These are phyloP conservation scores for Antheraea assamensis DNA, from an alignment of 2,888 invertebrate species.

Conservation along the genomic window DNA sequence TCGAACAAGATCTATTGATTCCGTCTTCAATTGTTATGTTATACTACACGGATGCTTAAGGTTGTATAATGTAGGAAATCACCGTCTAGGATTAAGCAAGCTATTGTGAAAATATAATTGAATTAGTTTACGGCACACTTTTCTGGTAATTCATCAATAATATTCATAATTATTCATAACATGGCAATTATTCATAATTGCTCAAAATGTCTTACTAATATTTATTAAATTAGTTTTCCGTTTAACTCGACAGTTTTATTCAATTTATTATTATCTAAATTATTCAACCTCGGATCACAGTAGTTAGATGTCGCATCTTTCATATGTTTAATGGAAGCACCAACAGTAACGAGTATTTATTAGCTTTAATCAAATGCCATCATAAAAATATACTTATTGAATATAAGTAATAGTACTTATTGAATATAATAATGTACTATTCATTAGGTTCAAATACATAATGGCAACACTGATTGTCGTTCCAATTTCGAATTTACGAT, in stretches of 20 bases:
- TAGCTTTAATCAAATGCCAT: not conserved
- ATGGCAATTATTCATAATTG: not conserved
- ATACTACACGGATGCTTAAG: not conserved
- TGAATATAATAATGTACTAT: not conserved
- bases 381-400: not conserved
- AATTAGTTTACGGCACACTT: not conserved
- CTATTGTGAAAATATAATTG: no score
- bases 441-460: slow-evolving; percentile 14
- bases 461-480: slow-evolving; percentile 31
- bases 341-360: not conserved
- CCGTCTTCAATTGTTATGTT: slow-evolving; percentile 14
- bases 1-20: slow-evolving; percentile 33
- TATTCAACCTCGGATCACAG: not conserved
- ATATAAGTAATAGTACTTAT: not conserved
- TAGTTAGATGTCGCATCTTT: not conserved
- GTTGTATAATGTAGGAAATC: not conserved
- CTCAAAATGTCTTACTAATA: not conserved
- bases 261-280: no score
- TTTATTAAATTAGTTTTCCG: not conserved
- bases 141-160: not conserved
- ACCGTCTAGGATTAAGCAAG: no score
- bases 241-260: not conserved
- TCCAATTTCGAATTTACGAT: slow-evolving; percentile 42
- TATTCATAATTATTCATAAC: not conserved
- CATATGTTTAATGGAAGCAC: not conserved